Evolutionary conservation across 2,113 vertebrate genomes (phyloP), one percentile per base, ranked within the genome.

Genomic region (Bostrychus sinensis): DNA sequence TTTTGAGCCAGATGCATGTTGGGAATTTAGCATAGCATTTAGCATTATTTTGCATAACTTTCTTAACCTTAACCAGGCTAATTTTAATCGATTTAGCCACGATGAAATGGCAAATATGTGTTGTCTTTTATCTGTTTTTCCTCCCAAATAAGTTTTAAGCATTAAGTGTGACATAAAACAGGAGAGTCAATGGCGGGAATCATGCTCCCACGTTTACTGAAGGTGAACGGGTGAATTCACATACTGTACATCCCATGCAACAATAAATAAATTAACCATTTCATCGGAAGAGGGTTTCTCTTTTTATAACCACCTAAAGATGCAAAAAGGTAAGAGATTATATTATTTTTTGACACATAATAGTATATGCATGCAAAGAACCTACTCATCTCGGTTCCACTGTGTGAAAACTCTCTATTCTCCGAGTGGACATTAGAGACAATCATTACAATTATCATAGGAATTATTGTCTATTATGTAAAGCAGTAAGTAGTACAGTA

Each of bases 281-380:
- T 55, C 50, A 32, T 54, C 89, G 82, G 91, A 88, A 93, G 43
- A 23, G 83, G 90, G 89, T 88, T 95, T 92, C 92, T 93, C 92
- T n/a, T 91, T 92, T 87, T 90, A 89, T 90, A 88, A 88, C 89
- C 92, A 91, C 90, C 84, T 91, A 91, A 93, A 93, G 93, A 94
- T 94, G 94, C 92, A 94, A 87, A 94, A 94, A 94, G 93, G 64
- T 87, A 94, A 93, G 93, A 95, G 92, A 95, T 92, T 85, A 77
- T 75, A 79, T 92, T 55, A 13, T 30, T 25, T 94, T 84, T 91
- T 92, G 92, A 97, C 96, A 96, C 94, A 88, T 94, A 89, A 94
- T 94, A 48, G 22, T 48, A 96, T 93, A 94, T 93, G 95, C 96
- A 98, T 98, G 96, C 96, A 98, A 93, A 94, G 94, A 93, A 94